These are phyloP conservation scores for Actinia equina DNA, from an alignment of 64 coral and sea anemone species.

Conservation along the genomic window DNA sequence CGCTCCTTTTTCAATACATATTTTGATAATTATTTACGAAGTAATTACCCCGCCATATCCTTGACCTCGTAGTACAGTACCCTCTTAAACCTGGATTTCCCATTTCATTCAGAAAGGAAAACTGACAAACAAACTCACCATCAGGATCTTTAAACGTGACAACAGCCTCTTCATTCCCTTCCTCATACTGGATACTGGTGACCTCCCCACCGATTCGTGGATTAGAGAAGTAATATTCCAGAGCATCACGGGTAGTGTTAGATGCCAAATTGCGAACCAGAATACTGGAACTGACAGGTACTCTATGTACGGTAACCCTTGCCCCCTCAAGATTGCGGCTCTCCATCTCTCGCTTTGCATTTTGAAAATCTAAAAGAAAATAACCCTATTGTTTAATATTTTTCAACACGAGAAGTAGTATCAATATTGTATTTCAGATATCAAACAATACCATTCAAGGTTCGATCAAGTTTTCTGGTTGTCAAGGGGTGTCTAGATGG, in stretches of 20 bases:
- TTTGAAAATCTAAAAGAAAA: neutral
- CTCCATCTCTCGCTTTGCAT: neutral
- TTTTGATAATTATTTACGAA: too few species aligned
- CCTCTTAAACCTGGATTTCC: too few species aligned
- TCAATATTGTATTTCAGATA: too few species aligned
- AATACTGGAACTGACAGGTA: neutral
- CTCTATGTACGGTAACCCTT: neutral
- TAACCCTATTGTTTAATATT: too few species aligned
- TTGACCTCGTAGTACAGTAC: too few species aligned
- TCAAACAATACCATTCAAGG: too few species aligned
- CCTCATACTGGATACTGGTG: neutral
- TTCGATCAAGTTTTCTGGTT: too few species aligned
- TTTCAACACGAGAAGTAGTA: too few species aligned
- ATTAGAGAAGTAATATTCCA: slow-evolving; percentile 15
- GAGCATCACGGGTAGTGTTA: slow-evolving; percentile 1
- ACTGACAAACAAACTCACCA: neutral
- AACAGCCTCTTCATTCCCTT: neutral
- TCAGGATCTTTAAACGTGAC: slow-evolving; percentile 4
- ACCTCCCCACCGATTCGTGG: neutral
- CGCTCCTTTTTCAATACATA: too few species aligned
- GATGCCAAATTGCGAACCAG: neutral
- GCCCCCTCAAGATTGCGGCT: neutral
- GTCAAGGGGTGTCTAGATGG: too few species aligned
- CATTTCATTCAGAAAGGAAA: too few species aligned
- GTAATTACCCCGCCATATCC: too few species aligned